Base-by-base conservation (phyloP, 2,113 vertebrate species). In the Epinephelus cyanopodus region DNA sequence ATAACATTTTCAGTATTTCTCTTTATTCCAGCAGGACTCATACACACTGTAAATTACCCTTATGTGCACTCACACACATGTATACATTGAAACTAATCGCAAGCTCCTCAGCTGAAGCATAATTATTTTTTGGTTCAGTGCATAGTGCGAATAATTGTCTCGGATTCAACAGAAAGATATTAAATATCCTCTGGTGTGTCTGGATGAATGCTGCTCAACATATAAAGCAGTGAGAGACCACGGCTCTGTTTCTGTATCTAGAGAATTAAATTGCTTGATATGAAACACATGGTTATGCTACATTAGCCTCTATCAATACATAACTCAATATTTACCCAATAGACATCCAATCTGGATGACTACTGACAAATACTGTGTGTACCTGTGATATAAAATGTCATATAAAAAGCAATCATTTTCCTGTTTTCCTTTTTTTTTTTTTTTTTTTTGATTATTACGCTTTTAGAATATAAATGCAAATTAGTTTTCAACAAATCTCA, bases 1-100 rank as follows among this genome's bases (percentile, higher is more conserved):
- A 73, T 95, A 95, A 95, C 93, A 94, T 95, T 96, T 93, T 90
- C 93, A 92, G 89, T 95, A 92, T 72, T 79, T 79, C 45, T 96
- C 94, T 94, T 94, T 54, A 27, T 83, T 83, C 52, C 52, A 65
- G n/a, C 25, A 19, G 50, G 56, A 45, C 62, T 74, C 27, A 39
- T 33, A 47, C 29, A 42, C 57, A 53, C 21, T 29, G n/a, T 21
- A 60, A 18, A 62, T 18, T 13, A 69, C 18, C 3, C 4, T 48
- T 57, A 63, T 70, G 57, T 47, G 33, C 48, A 62, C 73, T 56
- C 33, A 74, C 63, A 82, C 75, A 73, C 74, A 76, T 23, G 77
- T 19, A 65, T 25, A 50, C 56, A 27, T 2, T 50, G 50, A 58
- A 68, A 69, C 11, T 33, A 52, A 67, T 19, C 12, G 25, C 48